phyloP scores from a whole-genome alignment of 2,888 invertebrate species.

The Phalangium opilio region DNA sequence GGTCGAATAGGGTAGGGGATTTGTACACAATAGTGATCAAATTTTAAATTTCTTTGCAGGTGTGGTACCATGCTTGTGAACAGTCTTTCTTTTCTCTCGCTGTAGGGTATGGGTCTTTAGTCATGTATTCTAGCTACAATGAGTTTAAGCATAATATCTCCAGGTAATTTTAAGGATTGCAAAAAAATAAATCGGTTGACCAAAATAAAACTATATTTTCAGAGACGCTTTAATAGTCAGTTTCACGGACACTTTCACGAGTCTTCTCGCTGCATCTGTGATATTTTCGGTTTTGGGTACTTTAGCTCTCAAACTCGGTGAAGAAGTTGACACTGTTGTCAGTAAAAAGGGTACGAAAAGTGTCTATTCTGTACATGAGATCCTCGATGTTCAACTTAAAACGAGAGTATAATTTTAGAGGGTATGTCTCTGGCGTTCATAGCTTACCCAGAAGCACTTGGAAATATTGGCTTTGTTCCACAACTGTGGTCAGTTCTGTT shows the following conservation, averaged over 20 bases:
- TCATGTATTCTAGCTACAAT: constrained; percentile 66
- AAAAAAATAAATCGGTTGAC: no score
- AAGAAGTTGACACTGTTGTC: constrained; percentile 45
- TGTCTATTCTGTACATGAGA: not conserved
- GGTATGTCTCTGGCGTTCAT: constrained; percentile 68
- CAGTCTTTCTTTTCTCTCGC: constrained; percentile 64
- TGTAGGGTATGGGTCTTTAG: constrained; percentile 55
- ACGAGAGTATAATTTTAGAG: no score
- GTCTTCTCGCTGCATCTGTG: constrained; percentile 60
- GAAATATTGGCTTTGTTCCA: constrained; percentile 53
- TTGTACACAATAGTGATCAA: no score
- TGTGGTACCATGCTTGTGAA: constrained; percentile 61
- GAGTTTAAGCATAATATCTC: constrained; percentile 51
- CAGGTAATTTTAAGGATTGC: no score
- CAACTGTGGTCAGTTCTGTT: constrained; percentile 63
- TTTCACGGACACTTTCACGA: constrained; percentile 64
- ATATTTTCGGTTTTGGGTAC: constrained; percentile 72
- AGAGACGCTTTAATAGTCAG: constrained; percentile 69
- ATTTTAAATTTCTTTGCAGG: no score
- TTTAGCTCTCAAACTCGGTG: constrained; percentile 47
- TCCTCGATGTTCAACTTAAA: no score
- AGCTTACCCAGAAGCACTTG: constrained; percentile 67
- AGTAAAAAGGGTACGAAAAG: constrained; percentile 31
- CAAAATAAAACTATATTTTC: constrained; percentile 17
- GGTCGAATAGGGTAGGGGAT: no score